These are phyloP conservation scores for Tetragnatha montana DNA, from an alignment of 2,888 invertebrate genomes.

Conservation along the genomic window DNA sequence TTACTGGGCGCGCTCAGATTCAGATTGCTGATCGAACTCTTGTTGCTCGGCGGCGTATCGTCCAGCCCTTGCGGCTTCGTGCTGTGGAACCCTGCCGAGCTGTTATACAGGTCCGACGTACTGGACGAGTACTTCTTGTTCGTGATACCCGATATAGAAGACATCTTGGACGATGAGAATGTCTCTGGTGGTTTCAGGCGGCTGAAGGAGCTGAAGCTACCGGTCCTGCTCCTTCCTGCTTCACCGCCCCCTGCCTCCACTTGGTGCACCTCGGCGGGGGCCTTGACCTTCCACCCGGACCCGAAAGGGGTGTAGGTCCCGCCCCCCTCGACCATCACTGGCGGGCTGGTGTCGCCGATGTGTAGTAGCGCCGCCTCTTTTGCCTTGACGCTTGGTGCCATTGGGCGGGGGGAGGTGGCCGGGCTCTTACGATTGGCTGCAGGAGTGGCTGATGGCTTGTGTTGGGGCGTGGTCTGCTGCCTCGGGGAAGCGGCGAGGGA, in stretches of 20 bases:
- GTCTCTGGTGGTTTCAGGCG: constrained; percentile 53
- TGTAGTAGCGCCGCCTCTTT: constrained; percentile 31
- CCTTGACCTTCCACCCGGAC: constrained; percentile 43
- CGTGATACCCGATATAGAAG: neutral
- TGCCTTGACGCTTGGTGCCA: neutral
- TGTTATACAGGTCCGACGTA: constrained; percentile 58
- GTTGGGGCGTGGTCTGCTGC: constrained; percentile 6
- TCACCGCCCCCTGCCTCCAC: neutral
- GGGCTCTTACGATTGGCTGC: constrained; percentile 21
- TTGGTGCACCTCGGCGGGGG: neutral
- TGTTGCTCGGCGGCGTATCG: constrained; percentile 29
- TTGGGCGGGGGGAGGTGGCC: constrained; percentile 19
- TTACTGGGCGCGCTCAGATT: constrained; percentile 30
- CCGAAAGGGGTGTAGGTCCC: constrained; percentile 40
- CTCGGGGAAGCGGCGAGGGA: constrained; percentile 11
- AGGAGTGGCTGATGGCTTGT: constrained; percentile 4
- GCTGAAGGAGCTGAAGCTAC: constrained; percentile 56
- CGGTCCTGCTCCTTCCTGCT: constrained; percentile 39
- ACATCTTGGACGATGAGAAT: neutral
- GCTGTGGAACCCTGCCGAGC: constrained; percentile 11
- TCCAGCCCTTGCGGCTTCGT: constrained; percentile 46
- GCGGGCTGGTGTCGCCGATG: constrained; percentile 48
- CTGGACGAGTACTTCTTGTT: constrained; percentile 60
- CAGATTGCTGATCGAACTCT: constrained; percentile 54
- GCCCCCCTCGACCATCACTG: constrained; percentile 29